Evolutionary conservation across 2,797 vertebrate species (phyloP), one percentile per base, ranked within the genome.

Genomic region (Channallabes apus): DNA sequence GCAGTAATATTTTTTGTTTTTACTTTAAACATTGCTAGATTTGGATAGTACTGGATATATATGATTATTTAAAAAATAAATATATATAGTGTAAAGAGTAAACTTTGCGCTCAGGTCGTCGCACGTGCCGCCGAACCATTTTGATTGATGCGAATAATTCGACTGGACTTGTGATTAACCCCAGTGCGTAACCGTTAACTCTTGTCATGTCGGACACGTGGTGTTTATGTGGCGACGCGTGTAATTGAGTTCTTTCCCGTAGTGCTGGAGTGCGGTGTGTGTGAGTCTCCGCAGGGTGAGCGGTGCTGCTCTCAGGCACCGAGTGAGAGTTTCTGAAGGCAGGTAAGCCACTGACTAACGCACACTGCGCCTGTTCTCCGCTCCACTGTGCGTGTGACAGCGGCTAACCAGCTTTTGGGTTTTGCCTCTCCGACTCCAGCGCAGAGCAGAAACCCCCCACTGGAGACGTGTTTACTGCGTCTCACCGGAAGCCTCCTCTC

Each of bases 361-460:
- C 98, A 99, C 98, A 99, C 97, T 99, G 98, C 95, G 98, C 95
- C 93, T 95, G 90, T 95, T 96, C 87, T 89, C 88, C 94, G 91
- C 94, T 95, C 97, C 98, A 99, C 98, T 99, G 98, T 99, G 98
- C 98, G 98, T 99, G 98, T 99, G 98, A 99, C 98, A 99, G 98
- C 98, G 98, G 98, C 98, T 99, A 98, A 99, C 97, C 96, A 97
- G 97, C 94, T 96, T 96, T 97, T 97, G 94, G 97, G 95, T 46
- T 46, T 46, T 95, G 91, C 84, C 88, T 93, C 91, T 83, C 94
- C 91, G 76, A 41, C 58, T n/a, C 84, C 54, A 68, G 85, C 20
- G 62, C 29, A 32, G 78, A 51, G 75, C 84, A 69, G 85, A 59
- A 59, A 61, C 22, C 9, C 9, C 35, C 88, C 76, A 46, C 68